Evolutionary conservation across 30 jellyfish, hydroid and myxozoan genomes (phyloP).

Genomic region (Turritopsis rubra): DNA sequence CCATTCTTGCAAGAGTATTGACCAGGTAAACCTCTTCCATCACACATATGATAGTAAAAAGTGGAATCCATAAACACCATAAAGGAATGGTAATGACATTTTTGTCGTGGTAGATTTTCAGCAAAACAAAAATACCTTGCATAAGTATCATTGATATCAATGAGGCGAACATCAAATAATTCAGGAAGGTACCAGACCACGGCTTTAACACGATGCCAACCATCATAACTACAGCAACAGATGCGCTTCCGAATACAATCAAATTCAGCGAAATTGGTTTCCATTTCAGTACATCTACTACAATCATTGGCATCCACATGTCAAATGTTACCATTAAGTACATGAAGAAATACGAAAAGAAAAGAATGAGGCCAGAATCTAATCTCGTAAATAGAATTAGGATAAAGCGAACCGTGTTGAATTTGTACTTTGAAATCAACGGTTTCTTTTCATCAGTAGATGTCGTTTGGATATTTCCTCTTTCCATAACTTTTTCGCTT

Average conservation of each 20-base stretch:
- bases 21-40: constrained; percentile 10
- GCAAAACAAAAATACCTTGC: not conserved
- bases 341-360: not conserved
- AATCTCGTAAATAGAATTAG: not conserved
- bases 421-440: not conserved
- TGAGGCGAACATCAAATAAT: not conserved
- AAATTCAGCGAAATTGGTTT: not conserved
- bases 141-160: not conserved
- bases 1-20: constrained; percentile 1
- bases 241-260: constrained; percentile 10
- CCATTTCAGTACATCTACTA: constrained; percentile 16
- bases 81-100: not conserved
- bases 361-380: not conserved
- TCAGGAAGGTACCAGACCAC: not conserved
- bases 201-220: not conserved
- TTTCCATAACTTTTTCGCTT: not conserved
- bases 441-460: not conserved
- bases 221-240: not conserved
- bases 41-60: not conserved
- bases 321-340: constrained; percentile 8
- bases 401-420: not conserved
- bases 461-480: not conserved
- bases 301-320: constrained; percentile 23
- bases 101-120: not conserved
- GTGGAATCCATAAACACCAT: not conserved